Conservation (phyloP, 2,113 vertebrate genomes). For the Synchiropus splendidus region DNA sequence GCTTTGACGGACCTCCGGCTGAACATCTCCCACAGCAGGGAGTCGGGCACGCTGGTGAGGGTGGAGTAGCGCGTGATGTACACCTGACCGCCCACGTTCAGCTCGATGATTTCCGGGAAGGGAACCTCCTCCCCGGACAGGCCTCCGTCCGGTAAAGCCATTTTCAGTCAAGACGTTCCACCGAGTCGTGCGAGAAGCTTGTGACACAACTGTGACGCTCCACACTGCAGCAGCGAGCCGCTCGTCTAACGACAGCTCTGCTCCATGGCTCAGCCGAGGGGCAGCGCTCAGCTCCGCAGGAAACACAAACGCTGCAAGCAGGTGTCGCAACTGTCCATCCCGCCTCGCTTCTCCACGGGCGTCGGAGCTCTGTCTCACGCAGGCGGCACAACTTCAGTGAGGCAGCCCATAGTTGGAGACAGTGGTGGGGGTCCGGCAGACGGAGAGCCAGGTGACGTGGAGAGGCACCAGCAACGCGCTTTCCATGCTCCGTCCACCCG, state of each 20-base stretch:
- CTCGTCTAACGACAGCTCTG: constrained; percentile 33
- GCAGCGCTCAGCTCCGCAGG: constrained; percentile 10
- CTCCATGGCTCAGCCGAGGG: constrained; percentile 1
- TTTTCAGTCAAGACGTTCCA: constrained; percentile 31
- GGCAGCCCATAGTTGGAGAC: constrained; percentile 35
- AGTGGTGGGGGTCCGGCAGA: not conserved
- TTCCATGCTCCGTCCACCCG: constrained; percentile 29
- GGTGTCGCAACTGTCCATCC: constrained; percentile 33
- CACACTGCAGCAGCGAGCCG: not conserved
- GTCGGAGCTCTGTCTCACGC: constrained; percentile 25
- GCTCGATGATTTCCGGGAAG: constrained; percentile 88
- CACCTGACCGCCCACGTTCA: constrained; percentile 90
- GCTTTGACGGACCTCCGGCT: constrained; percentile 69
- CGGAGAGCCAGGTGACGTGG: constrained; percentile 22
- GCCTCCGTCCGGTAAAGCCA: constrained; percentile 78
- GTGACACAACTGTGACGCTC: not conserved
- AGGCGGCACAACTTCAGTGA: constrained; percentile 51
- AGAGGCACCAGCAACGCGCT: constrained; percentile 7
- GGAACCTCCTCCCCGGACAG: constrained; percentile 65
- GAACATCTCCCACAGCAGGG: constrained; percentile 88
- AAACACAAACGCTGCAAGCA: constrained; percentile 7
- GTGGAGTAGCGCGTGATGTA: constrained; percentile 89
- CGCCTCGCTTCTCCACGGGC: constrained; percentile 16
- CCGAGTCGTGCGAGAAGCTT: constrained; percentile 12
- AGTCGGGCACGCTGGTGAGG: constrained; percentile 80